Evolutionary conservation across 2,113 vertebrate species (phyloP).

Genomic region (Bubo scandiacus): DNA sequence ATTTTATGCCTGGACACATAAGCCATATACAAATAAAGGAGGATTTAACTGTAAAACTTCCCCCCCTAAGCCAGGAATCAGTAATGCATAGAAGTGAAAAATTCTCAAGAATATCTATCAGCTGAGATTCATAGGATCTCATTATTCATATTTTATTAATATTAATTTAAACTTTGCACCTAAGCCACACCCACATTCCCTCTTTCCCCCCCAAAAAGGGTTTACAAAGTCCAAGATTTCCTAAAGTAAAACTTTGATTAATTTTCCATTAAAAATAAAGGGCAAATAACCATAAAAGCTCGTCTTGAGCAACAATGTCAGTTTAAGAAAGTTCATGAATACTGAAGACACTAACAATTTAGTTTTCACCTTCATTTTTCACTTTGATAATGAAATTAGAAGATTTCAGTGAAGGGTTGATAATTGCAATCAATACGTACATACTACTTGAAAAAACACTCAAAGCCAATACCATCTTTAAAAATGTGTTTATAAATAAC

Average conservation of each 20-base stretch:
- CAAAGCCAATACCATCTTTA: neutral
- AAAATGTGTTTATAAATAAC: neutral
- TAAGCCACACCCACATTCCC: neutral
- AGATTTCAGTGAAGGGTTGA: neutral
- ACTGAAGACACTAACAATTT: neutral
- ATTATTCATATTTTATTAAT: neutral
- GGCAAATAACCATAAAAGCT: neutral
- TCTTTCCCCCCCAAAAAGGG: fast-evolving
- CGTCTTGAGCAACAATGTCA: neutral
- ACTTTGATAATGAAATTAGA: neutral
- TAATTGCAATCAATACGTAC: neutral
- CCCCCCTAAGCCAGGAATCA: neutral
- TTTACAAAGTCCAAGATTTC: neutral
- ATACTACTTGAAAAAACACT: neutral
- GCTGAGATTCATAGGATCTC: neutral
- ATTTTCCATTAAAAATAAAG: neutral
- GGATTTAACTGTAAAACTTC: neutral
- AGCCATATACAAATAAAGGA: neutral
- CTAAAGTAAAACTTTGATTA: neutral
- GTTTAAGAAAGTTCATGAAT: neutral
- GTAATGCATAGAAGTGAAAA: neutral
- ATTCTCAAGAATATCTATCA: neutral
- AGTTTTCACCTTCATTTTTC: neutral
- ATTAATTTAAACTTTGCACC: neutral
- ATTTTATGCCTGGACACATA: neutral